Conservation (phyloP, 2,797 vertebrate species). For the Gastrophryne carolinensis region DNA sequence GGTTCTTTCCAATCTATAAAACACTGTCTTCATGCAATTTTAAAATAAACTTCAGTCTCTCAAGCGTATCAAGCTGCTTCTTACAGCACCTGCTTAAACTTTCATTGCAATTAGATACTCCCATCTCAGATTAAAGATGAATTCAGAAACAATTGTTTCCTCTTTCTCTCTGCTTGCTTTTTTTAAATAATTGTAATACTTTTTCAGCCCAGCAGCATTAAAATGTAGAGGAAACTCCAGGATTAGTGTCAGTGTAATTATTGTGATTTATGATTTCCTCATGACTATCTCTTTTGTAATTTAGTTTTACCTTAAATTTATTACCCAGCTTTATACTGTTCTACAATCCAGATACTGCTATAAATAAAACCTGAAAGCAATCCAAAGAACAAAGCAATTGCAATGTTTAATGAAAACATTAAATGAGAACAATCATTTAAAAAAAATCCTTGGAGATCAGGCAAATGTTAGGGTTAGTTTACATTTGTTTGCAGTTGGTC, state of each 20-base stretch:
- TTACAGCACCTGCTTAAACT: constrained; percentile 30
- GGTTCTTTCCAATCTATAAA: background rate
- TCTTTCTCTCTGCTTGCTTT: background rate
- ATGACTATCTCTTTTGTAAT: constrained; percentile 37
- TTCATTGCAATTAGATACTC: constrained; percentile 39
- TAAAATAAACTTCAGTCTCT: constrained; percentile 2
- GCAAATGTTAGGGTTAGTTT: too few species aligned
- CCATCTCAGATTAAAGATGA: constrained; percentile 41
- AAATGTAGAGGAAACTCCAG: constrained; percentile 4
- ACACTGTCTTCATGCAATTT: constrained; percentile 21
- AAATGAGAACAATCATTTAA: constrained; percentile 9
- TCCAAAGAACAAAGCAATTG: constrained; percentile 7
- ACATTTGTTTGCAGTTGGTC: too few species aligned
- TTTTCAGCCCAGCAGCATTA: constrained; percentile 20
- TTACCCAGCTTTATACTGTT: constrained; percentile 21
- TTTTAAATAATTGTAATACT: constrained; percentile 19
- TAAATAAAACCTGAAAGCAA: constrained; percentile 6
- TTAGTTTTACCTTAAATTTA: constrained; percentile 35
- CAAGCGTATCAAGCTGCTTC: constrained; percentile 6
- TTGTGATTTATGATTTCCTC: constrained; percentile 39
- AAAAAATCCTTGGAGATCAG: background rate
- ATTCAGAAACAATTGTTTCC: background rate
- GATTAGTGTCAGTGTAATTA: constrained; percentile 31
- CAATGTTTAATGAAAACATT: constrained; percentile 25
- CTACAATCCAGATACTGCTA: constrained; percentile 21